A percentile compares a stretch with the other conserved stretches of the same genome.
phyloP scores from a whole-genome alignment of 2,888 invertebrate genomes.

The Microdon myrmicae region DNA sequence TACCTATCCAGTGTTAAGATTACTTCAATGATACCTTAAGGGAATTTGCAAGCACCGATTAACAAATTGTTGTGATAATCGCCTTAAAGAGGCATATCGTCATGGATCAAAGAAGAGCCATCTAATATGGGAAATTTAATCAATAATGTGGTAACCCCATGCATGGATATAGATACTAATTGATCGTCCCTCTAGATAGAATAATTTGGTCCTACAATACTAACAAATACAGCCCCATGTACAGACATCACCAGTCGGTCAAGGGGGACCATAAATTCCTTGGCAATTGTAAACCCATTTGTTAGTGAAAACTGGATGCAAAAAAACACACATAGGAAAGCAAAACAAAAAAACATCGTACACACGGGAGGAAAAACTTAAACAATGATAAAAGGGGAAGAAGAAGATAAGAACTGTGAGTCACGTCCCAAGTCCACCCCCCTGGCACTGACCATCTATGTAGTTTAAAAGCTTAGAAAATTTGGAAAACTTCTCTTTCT shows the following conservation, averaged over 20 bases:
- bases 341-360: conserved; percentile 8
- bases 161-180: too few species aligned
- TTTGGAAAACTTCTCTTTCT: conserved; percentile 24
- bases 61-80: neutral
- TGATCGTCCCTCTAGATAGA: too few species aligned
- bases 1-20: too few species aligned
- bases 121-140: too few species aligned
- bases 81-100: neutral
- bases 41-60: conserved; percentile 3
- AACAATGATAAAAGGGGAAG: conserved; percentile 44
- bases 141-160: too few species aligned
- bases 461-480: conserved; percentile 50
- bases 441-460: conserved; percentile 46
- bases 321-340: conserved; percentile 11
- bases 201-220: too few species aligned
- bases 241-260: conserved; percentile 12
- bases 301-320: conserved; percentile 40
- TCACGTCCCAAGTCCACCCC: conserved; percentile 36
- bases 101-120: too few species aligned
- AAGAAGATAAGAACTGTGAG: conserved; percentile 23
- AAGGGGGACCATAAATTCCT: conserved; percentile 33
- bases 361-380: neutral
- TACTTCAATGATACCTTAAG: conserved; percentile 6
- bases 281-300: conserved; percentile 48
- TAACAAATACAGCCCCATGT: too few species aligned